phyloP scores from a whole-genome alignment of 2,797 vertebrate genomes.

The Mus caroli region DNA sequence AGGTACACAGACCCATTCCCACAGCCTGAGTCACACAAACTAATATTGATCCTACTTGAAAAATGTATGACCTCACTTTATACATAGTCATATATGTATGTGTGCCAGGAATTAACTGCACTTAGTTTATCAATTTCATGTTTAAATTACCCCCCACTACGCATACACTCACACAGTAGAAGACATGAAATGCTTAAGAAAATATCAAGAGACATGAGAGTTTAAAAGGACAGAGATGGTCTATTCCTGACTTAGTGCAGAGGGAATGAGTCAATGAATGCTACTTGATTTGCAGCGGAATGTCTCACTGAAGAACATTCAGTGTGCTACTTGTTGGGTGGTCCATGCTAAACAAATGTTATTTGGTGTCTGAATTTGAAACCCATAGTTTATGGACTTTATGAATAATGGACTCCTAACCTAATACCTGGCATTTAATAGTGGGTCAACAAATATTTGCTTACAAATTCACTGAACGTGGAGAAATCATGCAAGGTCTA shows the following conservation, averaged over 20 bases:
- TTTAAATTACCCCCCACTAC: neutral
- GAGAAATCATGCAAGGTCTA: neutral
- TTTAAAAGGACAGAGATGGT: slow-evolving; percentile 35
- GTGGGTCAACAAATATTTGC: neutral
- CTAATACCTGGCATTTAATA: neutral
- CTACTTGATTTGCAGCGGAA: neutral
- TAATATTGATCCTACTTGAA: neutral
- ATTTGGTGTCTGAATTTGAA: slow-evolving; percentile 40
- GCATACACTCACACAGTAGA: neutral
- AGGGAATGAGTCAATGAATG: neutral
- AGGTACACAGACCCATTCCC: neutral
- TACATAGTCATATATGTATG: neutral
- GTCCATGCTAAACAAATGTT: neutral
- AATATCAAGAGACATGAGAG: neutral
- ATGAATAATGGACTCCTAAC: neutral
- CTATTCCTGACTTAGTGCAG: neutral
- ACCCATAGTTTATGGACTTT: neutral
- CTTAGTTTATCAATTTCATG: slow-evolving; percentile 14
- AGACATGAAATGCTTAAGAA: neutral
- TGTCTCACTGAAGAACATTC: neutral
- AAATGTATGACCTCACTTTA: neutral
- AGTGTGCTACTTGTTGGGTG: neutral
- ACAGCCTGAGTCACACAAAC: neutral
- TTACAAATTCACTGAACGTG: slow-evolving; percentile 40
- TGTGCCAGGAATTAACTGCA: neutral